Conservation (phyloP, 1,140 invertebrate species). For the Pogonomyrmex californicus region DNA sequence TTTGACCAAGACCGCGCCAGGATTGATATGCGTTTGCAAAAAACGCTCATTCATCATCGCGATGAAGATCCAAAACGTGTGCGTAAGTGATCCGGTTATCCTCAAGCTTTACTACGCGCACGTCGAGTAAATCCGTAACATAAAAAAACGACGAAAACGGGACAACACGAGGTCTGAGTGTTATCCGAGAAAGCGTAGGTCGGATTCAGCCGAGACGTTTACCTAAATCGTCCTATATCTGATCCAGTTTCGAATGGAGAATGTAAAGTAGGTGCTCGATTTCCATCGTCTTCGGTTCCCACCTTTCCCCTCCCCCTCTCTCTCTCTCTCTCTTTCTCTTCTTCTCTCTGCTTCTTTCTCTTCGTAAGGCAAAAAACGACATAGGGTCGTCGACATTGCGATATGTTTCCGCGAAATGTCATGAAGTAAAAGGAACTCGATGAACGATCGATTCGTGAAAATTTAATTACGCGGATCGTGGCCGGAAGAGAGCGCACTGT, state of each 20-base stretch:
- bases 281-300: slow-evolving; percentile 23
- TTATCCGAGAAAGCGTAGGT: slow-evolving; percentile 52
- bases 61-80: slow-evolving; percentile 1
- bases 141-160: slow-evolving; percentile 45
- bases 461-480: slow-evolving; percentile 49
- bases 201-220: slow-evolving; percentile 53
- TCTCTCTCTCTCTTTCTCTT: background rate
- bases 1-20: background rate
- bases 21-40: background rate
- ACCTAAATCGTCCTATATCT: slow-evolving; percentile 62
- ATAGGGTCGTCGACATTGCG: slow-evolving; percentile 36
- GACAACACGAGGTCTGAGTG: slow-evolving; percentile 53
- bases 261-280: slow-evolving; percentile 61
- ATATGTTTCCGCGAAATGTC: slow-evolving; percentile 25
- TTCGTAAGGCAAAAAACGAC: slow-evolving; percentile 14
- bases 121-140: slow-evolving; percentile 34
- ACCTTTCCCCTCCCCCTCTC: background rate
- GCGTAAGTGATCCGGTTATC: background rate
- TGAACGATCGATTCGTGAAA: slow-evolving; percentile 60
- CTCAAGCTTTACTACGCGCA: background rate
- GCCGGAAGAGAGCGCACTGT: background rate
- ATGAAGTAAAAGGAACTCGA: background rate
- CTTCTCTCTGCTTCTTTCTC: background rate
- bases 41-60: background rate
- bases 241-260: slow-evolving; percentile 61